Evolutionary conservation across 2,797 vertebrate species (phyloP), one percentile per base, ranked within the genome.

Genomic region (Sarcoramphus papa): DNA sequence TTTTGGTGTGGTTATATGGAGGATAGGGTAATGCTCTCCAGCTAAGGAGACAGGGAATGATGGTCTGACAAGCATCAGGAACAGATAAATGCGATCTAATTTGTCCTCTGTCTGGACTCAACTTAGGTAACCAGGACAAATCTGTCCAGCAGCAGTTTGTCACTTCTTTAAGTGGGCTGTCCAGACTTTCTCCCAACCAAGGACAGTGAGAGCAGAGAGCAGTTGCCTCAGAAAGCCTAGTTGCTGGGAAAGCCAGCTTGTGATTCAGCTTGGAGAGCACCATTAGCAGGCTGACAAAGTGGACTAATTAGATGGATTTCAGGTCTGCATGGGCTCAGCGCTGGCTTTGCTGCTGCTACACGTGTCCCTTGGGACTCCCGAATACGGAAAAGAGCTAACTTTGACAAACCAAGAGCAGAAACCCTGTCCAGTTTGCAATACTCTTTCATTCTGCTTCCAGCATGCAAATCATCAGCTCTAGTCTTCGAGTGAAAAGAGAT

Each of bases 91-190:
- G 47, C 64, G 70, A 78, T 78, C 56, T 82, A 72, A 89, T 84
- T 92, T 97, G 57, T 92, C 84, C 84, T 94, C 81, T 93, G 54
- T 41, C 75, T 74, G 64, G 72, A 69, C 67, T 93, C 63, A 72
- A 2, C 57, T 82, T 60, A 37, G 72, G 59, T 76, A 85, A 92
- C 72, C 72, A 85, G 60, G 75, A 87, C 60, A 82, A 82, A 91
- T 87, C 56, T 27, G 63, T 18, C 47, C 81, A 85, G 81, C 72
- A 59, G 72, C 57, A 54, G 54, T 89, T 81, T 89, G 74, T 84
- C 84, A 92, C 86, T 81, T 60, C 81, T 85, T 50, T 45, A 76
- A 78, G 41, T 31, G 62, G 47, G 31, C 74, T 85, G 62, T 45
- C 82, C 82, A 76, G 78, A 24, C 67, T 73, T 92, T 64, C 59